Base-by-base conservation (phyloP, 2,797 vertebrate species). In the Phaenicophaeus curvirostris region DNA sequence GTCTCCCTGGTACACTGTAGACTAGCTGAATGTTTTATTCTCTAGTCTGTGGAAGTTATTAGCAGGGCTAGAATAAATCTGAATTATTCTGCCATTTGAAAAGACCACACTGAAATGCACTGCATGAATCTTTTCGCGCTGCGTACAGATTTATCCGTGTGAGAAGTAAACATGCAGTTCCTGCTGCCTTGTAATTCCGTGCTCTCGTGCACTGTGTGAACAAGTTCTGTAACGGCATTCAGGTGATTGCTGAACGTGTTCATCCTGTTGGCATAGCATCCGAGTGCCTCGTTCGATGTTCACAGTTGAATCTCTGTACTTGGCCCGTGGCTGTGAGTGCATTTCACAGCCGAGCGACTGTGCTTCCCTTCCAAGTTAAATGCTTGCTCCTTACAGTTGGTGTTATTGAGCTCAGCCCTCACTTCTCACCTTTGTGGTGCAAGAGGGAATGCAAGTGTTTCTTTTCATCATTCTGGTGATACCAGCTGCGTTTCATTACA, bases 41-140 rank as follows among this genome's bases (percentile, higher is more conserved):
- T 74, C 4, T 13, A 28, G 17, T 16, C 74, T 89, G 28, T 46
- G 68, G 35, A 58, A 72, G 68, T 68, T 82, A 75, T 80, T 91
- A 93, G 81, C 30, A 48, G 39, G 39, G 11, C 55, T 87, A 92
- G 71, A 90, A 57, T 92, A 68, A 90, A 85, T 75, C 19, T 33
- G 66, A 83, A 63, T 96, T 87, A 74, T 67, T 89, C 41, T 83
- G 76, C 75, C 46, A 3, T 57, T 71, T 39, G 37, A 39, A 30
- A 35, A 75, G 83, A 5, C 9, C 14, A 2, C 1, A 2, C 54
- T 84, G 87, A 72, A 77, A 25, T 28, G 76, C 66, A 78, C 75
- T 39, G 65, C 17, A 2, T 28, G 82, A 42, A 48, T 87, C 73
- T 77, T 4, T 39, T 44, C 67, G 63, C 16, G 4, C 9, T 48